Conservation (phyloP, 2,113 vertebrate species). For the human (Homo sapiens) region GRCh38 chr4:87593001-87593500, state of each 20-base stretch:
- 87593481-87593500: not conserved
- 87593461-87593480: not conserved
- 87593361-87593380: not conserved
- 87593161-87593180: too few species aligned
- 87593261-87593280: not conserved
- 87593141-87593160: too few species aligned
- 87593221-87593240: not conserved
- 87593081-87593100: not conserved
- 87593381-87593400: not conserved
- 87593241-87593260: not conserved
- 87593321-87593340: not conserved
- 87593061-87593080: too few species aligned
- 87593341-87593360: not conserved
- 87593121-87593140: too few species aligned
- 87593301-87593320: not conserved
- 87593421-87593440: not conserved
- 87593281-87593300: not conserved
- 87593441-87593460: not conserved
- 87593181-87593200: not conserved
- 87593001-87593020: not conserved
- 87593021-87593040: not conserved
- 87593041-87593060: not conserved
- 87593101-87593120: too few species aligned
- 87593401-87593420: not conserved
- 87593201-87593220: not conserved